Conservation (phyloP, 1,140 invertebrate genomes). For the Lordiphosa mommai region DNA sequence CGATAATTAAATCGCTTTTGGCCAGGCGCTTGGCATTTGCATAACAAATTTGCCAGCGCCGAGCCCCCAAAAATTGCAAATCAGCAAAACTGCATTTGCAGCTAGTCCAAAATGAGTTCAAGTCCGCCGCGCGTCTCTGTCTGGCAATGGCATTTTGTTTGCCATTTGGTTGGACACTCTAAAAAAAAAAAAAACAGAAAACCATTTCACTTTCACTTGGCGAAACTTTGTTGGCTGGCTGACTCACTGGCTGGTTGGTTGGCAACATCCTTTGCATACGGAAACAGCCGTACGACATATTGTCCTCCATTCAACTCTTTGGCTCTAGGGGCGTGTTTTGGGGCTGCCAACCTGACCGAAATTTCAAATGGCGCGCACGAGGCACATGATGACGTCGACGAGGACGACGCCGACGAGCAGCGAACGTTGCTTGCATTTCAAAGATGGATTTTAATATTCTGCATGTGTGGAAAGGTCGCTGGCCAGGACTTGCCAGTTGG, state of each 20-base stretch:
- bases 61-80: background rate
- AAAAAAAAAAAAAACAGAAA: no score
- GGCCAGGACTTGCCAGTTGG: conserved; percentile 34
- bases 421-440: conserved; percentile 69
- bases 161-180: conserved; percentile 44
- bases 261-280: conserved; percentile 77
- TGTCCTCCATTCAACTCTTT: conserved; percentile 77
- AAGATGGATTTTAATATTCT: conserved; percentile 78
- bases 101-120: conserved; percentile 49
- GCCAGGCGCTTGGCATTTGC: conserved; percentile 53
- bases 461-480: conserved; percentile 77
- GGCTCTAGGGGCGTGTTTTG: conserved; percentile 11
- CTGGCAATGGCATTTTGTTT: conserved; percentile 47
- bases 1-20: conserved; percentile 72
- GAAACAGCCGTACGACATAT: conserved; percentile 72
- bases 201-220: conserved; percentile 72
- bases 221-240: conserved; percentile 71
- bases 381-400: conserved; percentile 55
- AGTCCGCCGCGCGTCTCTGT: conserved; percentile 49
- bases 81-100: conserved; percentile 40
- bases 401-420: conserved; percentile 6
- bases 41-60: conserved; percentile 64
- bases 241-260: background rate
- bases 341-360: conserved; percentile 71
- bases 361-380: conserved; percentile 48